These are phyloP conservation scores for Hypena proboscidalis DNA, from an alignment of 2,888 invertebrate species.

Conservation along the genomic window DNA sequence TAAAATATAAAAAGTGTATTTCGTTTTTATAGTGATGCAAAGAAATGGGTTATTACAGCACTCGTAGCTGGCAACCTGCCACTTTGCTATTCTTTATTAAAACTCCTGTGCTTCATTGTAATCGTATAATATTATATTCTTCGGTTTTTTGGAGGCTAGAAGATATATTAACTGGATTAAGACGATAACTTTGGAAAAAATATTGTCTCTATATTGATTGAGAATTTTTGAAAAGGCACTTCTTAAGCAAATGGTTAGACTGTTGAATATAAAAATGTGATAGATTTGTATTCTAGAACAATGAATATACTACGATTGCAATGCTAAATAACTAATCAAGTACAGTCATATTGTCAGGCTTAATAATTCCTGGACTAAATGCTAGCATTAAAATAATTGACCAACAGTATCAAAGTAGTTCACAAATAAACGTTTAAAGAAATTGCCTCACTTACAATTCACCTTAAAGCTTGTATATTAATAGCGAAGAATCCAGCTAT, in stretches of 20 bases:
- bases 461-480: background rate
- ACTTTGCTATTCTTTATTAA: constrained; percentile 17
- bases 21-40: constrained; percentile 32
- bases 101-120: constrained; percentile 12
- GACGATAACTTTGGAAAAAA: background rate
- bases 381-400: too few species aligned
- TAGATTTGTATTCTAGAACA: too few species aligned
- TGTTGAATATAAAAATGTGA: too few species aligned
- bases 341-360: too few species aligned
- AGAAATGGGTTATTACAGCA: constrained; percentile 29
- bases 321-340: too few species aligned
- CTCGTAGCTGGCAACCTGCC: constrained; percentile 29
- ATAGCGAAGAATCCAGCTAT: background rate
- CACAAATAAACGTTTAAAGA: background rate
- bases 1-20: constrained; percentile 23
- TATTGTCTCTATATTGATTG: too few species aligned
- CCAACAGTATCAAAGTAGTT: too few species aligned
- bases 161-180: background rate
- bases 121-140: background rate
- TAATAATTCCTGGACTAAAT: too few species aligned
- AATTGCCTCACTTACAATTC: background rate
- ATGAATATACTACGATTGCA: too few species aligned
- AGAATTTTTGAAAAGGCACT: too few species aligned
- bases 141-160: background rate
- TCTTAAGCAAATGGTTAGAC: too few species aligned